phyloP scores from a whole-genome alignment of 1,140 invertebrate genomes.

The Pseudoatta argentina region DNA sequence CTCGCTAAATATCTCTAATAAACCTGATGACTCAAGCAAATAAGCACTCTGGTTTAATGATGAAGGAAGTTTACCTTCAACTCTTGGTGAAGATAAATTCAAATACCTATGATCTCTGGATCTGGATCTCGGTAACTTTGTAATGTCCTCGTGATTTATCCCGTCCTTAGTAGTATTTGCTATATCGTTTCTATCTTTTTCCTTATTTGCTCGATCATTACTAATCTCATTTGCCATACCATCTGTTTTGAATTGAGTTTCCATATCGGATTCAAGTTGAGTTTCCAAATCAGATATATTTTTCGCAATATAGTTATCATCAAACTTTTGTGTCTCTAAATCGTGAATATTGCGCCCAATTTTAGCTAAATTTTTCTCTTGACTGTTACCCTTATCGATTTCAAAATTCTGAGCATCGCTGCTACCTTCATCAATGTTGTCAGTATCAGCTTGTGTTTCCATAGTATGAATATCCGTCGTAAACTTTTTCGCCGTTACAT shows the following conservation, averaged over 20 bases:
- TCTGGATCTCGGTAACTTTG: background rate
- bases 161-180: background rate
- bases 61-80: background rate
- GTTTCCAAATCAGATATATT: conserved; percentile 27
- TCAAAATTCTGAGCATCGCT: background rate
- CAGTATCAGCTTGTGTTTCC: conserved; percentile 13
- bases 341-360: conserved; percentile 16
- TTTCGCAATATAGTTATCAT: background rate
- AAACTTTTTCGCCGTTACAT: background rate
- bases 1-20: conserved; percentile 44
- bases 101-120: conserved; percentile 1
- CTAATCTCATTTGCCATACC: background rate
- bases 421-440: background rate
- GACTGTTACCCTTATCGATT: background rate
- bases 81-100: conserved; percentile 40
- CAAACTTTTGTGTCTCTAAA: conserved; percentile 26
- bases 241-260: conserved; percentile 3
- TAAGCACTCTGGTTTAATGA: conserved; percentile 27
- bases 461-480: conserved; percentile 23
- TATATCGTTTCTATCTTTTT: background rate
- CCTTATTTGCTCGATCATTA: background rate
- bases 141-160: background rate
- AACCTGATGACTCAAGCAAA: conserved; percentile 49
- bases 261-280: background rate
- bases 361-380: background rate